Evolutionary conservation across 2,888 invertebrate species (phyloP), one percentile per base, ranked within the genome.

Genomic region (Choristoneura rosaceana): DNA sequence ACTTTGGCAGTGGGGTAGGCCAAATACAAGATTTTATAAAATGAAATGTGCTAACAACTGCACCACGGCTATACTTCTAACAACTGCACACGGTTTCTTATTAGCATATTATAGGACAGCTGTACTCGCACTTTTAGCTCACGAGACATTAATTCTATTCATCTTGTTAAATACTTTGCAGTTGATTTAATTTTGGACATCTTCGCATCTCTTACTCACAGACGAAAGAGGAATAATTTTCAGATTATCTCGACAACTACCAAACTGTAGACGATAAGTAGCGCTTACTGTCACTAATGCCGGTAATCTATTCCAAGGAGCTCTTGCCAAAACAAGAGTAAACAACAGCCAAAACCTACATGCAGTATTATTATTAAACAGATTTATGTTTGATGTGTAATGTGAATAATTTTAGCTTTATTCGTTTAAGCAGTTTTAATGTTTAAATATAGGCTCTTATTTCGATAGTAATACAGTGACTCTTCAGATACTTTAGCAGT

Each of bases 281-380:
- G 45, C 41, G 9, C 33, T 9, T 34, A 63, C 15, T 50, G 33
- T 50, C 25, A 12, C 12, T 12, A 41, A 41, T 41, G 41, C 2
- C 43, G 12, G n/a, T 9, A 25, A 34, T 47, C 25, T 63, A 50
- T 55, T 10, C 52, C 15, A 12, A 47, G 34, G 12, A 47, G 41
- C 43, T n/a, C 65, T 15, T 71, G 70, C 70, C 60, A 66, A 70
- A 55, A 45, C 43, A 55, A 34, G 4, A 66, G 38, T 62, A 59
- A 70, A 70, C 65, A 70, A 50, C 43, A 45, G 61, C 61, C 66
- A 62, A 15, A 52, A 25, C 12, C 34, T 45, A 17, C 62, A 45
- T 45, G 12, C 34, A 15, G 14, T 55, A 12, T 25, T 10, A 45
- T 45, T 45, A 69, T n/a, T 60, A 55, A 41, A 17, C 34, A 50